phyloP scores from a whole-genome alignment of 2,113 vertebrate species.

The Nibea coibor region DNA sequence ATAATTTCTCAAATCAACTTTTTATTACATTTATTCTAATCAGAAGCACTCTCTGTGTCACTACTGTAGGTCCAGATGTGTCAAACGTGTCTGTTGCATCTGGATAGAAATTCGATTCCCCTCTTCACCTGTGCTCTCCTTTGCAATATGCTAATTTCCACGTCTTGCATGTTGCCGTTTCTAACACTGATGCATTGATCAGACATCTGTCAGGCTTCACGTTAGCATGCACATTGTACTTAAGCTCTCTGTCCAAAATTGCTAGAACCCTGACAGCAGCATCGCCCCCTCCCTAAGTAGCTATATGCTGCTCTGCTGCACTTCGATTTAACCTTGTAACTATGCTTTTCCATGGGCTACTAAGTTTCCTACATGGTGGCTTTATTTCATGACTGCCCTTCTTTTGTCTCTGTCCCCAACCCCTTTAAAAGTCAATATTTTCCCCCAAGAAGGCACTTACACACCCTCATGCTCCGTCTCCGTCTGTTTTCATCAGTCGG shows the following conservation, averaged over 20 bases:
- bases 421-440: slow-evolving; percentile 50
- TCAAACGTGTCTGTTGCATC: neutral
- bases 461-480: slow-evolving; percentile 4
- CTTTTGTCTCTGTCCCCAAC: slow-evolving; percentile 2
- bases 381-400: slow-evolving; percentile 21
- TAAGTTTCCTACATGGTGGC: slow-evolving; percentile 4
- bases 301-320: slow-evolving; percentile 14
- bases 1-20: too few species aligned
- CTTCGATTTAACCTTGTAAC: slow-evolving; percentile 49
- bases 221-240: slow-evolving; percentile 12
- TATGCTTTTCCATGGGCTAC: slow-evolving; percentile 5
- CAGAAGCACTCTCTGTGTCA: neutral
- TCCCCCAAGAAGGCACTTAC: slow-evolving; percentile 34
- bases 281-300: neutral
- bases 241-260: neutral
- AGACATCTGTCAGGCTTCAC: neutral
- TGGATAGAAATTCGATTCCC: neutral
- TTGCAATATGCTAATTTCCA: slow-evolving; percentile 18
- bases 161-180: neutral
- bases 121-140: slow-evolving; percentile 6
- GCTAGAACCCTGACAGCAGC: neutral
- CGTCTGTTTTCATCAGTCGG: slow-evolving; percentile 36
- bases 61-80: neutral
- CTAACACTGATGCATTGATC: slow-evolving; percentile 11
- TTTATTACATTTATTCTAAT: neutral